A percentile compares a stretch with the other conserved stretches of the same genome.
These are phyloP conservation scores for Galagoides demidoff DNA, from an alignment of 2,797 vertebrate species.

Conservation along the genomic window DNA sequence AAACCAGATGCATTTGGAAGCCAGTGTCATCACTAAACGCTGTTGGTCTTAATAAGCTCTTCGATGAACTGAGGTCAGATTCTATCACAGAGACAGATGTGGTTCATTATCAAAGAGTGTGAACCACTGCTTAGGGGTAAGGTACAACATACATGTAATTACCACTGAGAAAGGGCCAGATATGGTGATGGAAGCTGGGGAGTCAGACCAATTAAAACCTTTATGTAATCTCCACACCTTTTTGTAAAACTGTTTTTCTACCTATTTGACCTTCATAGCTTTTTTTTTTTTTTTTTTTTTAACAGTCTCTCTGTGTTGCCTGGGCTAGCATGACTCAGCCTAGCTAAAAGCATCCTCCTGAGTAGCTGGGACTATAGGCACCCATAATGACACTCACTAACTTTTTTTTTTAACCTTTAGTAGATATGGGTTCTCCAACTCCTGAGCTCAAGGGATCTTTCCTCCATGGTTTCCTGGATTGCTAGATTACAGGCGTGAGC, in stretches of 20 bases:
- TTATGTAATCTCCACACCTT: neutral
- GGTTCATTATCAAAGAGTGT: neutral
- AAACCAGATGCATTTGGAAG: conserved; percentile 20
- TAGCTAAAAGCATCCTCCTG: no score
- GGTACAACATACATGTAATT: neutral
- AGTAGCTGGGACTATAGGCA: no score
- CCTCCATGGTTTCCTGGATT: no score
- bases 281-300: neutral
- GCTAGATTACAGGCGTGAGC: no score
- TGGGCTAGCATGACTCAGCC: no score
- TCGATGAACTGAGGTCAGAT: neutral
- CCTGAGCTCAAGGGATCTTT: no score
- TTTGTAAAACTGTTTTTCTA: neutral
- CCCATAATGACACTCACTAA: no score
- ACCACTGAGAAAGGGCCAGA: neutral
- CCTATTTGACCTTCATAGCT: neutral
- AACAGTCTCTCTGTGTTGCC: no score
- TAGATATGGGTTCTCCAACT: no score
- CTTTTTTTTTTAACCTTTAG: no score
- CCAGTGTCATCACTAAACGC: neutral
- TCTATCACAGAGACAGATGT: neutral
- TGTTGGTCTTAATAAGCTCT: neutral
- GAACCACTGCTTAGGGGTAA: neutral
- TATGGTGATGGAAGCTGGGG: neutral
- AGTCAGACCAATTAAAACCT: neutral